phyloP scores from a whole-genome alignment of 2,113 vertebrate genomes.

The Dendropsophus ebraccatus region DNA sequence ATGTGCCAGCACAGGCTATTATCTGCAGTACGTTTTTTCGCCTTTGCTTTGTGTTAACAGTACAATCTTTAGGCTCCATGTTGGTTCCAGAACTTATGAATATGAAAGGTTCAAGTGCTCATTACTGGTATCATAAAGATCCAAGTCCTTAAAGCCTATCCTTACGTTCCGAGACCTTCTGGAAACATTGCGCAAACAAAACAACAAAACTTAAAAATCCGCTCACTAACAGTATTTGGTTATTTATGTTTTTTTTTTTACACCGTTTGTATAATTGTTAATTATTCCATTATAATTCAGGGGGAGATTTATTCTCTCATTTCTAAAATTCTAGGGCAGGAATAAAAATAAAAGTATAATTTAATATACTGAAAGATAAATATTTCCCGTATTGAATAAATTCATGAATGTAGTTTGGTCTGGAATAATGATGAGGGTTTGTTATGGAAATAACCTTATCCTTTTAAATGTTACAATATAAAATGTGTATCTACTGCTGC shows the following conservation, averaged over 20 bases:
- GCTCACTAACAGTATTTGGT: background rate
- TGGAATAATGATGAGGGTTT: constrained; percentile 47
- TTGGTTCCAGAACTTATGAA: background rate
- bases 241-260: constrained; percentile 40
- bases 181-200: constrained; percentile 19
- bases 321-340: constrained; percentile 20
- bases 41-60: background rate
- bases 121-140: constrained; percentile 14
- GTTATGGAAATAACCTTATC: constrained; percentile 39
- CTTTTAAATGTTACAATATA: constrained; percentile 17
- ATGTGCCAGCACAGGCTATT: background rate
- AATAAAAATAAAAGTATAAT: constrained; percentile 47
- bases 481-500: constrained; percentile 8
- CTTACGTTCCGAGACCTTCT: constrained; percentile 14
- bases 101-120: background rate
- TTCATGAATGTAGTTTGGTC: constrained; percentile 20
- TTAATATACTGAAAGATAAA: constrained; percentile 50
- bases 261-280: constrained; percentile 50
- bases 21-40: background rate
- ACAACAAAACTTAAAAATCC: constrained; percentile 21
- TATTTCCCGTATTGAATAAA: constrained; percentile 38
- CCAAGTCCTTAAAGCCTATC: background rate
- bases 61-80: too few species aligned
- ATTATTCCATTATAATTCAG: constrained; percentile 50
- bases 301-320: constrained; percentile 39